Percentiles rank a stretch among this genome's conserved stretches.
Evolutionary conservation across 2,888 invertebrate genomes (phyloP).

Genomic region (Drosophila eohydei): DNA sequence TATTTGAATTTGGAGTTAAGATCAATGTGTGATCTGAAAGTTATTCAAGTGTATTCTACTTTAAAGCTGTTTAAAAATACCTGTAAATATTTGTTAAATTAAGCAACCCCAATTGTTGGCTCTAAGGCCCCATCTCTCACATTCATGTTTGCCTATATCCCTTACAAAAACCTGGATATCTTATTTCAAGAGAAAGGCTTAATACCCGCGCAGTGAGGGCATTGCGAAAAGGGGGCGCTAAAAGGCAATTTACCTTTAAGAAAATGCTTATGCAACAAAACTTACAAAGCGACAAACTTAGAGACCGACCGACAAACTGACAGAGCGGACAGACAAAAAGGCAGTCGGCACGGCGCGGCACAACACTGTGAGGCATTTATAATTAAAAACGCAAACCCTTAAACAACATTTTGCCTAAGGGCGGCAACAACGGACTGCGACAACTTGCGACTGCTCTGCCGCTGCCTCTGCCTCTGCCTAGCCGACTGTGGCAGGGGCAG

Average conservation of each 20-base stretch:
- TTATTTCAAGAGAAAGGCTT: not conserved
- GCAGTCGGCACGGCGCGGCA: conserved; percentile 22
- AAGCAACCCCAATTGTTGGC: not conserved
- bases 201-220: conserved; percentile 12
- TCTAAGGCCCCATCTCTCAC: not conserved
- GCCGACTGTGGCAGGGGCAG: conserved; percentile 42
- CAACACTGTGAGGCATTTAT: conserved; percentile 73
- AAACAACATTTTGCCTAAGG: conserved; percentile 63
- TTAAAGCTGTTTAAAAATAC: not conserved
- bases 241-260: conserved; percentile 55
- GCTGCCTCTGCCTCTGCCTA: conserved; percentile 1
- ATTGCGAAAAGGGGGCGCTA: conserved; percentile 22
- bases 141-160: not conserved
- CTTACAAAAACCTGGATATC: not conserved
- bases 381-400: conserved; percentile 76
- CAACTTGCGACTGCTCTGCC: conserved; percentile 31
- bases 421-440: conserved; percentile 37
- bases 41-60: not conserved
- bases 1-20: not conserved
- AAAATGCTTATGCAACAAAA: conserved; percentile 42
- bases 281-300: conserved; percentile 15
- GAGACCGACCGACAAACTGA: conserved; percentile 17
- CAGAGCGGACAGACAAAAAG: conserved; percentile 27
- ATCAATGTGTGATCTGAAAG: not conserved
- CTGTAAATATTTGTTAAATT: not conserved